phyloP scores from a whole-genome alignment of 2,113 vertebrate genomes.

The Dascyllus trimaculatus region DNA sequence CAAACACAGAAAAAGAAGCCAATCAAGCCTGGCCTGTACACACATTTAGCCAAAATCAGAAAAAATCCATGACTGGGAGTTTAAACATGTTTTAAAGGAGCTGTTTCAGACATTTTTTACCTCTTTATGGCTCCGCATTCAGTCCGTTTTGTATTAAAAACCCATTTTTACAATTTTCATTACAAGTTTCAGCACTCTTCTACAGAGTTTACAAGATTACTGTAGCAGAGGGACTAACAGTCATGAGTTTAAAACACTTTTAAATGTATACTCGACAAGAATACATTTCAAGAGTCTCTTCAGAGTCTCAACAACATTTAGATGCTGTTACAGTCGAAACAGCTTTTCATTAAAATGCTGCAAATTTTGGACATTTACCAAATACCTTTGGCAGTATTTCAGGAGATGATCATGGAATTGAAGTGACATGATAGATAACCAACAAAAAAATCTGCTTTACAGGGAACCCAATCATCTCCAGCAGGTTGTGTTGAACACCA shows the following conservation, averaged over 20 bases:
- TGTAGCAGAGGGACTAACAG: neutral
- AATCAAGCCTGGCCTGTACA: neutral
- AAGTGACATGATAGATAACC: neutral
- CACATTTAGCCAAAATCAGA: neutral
- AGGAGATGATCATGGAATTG: neutral
- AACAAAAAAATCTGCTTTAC: constrained; percentile 1
- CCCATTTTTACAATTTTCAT: constrained; percentile 21
- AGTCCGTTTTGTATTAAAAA: constrained; percentile 12
- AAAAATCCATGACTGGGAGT: neutral
- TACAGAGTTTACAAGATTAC: constrained; percentile 18
- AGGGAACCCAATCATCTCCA: constrained; percentile 13
- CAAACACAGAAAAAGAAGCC: neutral
- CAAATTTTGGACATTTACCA: constrained; percentile 5
- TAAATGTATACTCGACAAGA: neutral
- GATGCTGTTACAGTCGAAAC: neutral
- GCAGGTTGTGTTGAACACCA: no score
- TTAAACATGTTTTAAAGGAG: neutral
- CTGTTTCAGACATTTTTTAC: neutral
- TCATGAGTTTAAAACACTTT: neutral
- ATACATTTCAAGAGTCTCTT: constrained; percentile 3
- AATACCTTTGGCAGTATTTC: constrained; percentile 9
- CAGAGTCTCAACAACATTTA: neutral
- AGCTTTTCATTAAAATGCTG: no score
- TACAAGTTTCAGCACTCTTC: neutral
- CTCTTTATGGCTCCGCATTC: no score